Evolutionary conservation across 1,140 invertebrate genomes (phyloP), one percentile per base, ranked within the genome.

Genomic region (Parasteatoda tepidariorum): DNA sequence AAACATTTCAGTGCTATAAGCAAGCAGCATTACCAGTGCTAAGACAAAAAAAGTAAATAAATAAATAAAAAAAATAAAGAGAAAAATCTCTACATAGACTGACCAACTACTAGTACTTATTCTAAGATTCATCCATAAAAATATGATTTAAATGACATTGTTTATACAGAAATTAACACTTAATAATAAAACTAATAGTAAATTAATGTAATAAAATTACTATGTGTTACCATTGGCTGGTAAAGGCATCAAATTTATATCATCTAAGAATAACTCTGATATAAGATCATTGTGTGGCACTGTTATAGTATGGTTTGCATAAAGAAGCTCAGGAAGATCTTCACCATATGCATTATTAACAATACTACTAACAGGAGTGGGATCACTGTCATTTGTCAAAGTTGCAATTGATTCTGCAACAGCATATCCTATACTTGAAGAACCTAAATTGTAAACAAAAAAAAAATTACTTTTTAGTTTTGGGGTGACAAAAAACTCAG

Each of bases 371-470:
- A 85, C 84, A 57, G 85, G 79, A 70, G 86, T 73, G 11, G 86
- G 86, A 55, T 88, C 88, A 54, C 84, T 86, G 71, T 86, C 87
- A 84, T 88, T 89, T 15, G 93, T 94, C 85, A 94, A 88, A 34
- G 85, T 85, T 88, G 94, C 92, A 93, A 95, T 94, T 33, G 94
- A 95, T 48, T 93, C 93, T 4, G 93, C 92, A 34, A 95, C 93
- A 0, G 94, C 94, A 85, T 93, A 93, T 64, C 94, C 93, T 82
- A 95, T 87, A 89, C 81, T 83, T 34, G 81, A 73, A 18, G 81
- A 55, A 33, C 81, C 81, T 83, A 34, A 18, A 64, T 55, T 4
- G 31, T 66, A 66, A 22, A 57, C 24, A 6, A 48, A 48, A 70
- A 28, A 59, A 59, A 59, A 5, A n/a, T 9, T n/a, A n/a, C 55